These are phyloP conservation scores for Sarcophaga variegata DNA, from an alignment of 2,888 invertebrate genomes.

Conservation along the genomic window DNA sequence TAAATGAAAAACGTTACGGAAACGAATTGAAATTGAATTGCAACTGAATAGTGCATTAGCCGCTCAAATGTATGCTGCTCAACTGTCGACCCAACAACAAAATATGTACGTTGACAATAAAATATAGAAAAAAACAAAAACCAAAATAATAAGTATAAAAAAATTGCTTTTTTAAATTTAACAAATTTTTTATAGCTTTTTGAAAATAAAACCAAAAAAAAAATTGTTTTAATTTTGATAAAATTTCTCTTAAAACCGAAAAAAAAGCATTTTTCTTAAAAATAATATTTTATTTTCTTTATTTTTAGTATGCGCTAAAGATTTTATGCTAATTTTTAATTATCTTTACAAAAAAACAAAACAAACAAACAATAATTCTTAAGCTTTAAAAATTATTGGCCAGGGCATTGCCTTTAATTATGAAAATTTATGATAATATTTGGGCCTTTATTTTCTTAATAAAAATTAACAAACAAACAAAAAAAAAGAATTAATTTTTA, in stretches of 20 bases:
- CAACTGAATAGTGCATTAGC: constrained; percentile 92
- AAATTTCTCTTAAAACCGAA: constrained; percentile 23
- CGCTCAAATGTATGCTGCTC: constrained; percentile 97
- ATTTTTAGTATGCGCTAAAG: constrained; percentile 76
- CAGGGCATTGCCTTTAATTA: constrained; percentile 92
- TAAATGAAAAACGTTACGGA: constrained; percentile 67
- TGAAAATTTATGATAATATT: not conserved
- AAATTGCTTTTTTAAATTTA: constrained; percentile 58
- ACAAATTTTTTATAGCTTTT: constrained; percentile 68
- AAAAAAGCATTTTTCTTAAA: constrained; percentile 28
- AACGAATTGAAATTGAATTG: constrained; percentile 68
- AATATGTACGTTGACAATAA: constrained; percentile 89
- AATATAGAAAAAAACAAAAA: not conserved
- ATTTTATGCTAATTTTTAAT: constrained; percentile 58
- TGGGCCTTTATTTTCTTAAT: constrained; percentile 15
- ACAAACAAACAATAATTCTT: not conserved
- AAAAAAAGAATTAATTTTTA: constrained; percentile 20
- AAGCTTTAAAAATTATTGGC: constrained; percentile 83
- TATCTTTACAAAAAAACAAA: not conserved
- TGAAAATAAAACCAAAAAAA: constrained; percentile 13
- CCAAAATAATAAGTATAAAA: constrained; percentile 65
- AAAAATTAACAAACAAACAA: not conserved
- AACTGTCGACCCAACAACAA: constrained; percentile 96
- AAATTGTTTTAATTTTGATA: constrained; percentile 33
- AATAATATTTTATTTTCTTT: constrained; percentile 53